phyloP scores from a whole-genome alignment of 2,888 invertebrate genomes.

The Pheosia gnoma region DNA sequence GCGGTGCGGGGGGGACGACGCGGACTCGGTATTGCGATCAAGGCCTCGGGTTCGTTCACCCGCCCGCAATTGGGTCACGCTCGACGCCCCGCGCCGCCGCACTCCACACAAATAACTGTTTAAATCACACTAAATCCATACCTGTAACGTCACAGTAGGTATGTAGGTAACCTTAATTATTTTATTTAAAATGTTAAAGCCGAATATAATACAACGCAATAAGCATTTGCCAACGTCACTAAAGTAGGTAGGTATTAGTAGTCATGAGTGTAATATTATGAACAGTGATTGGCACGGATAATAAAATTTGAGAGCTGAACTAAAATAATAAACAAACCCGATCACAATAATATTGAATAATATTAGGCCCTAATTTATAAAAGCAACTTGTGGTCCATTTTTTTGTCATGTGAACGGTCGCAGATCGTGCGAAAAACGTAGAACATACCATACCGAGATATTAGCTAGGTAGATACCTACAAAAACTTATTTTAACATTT shows the following conservation, averaged over 20 bases:
- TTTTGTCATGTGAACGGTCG: too few relatives aligned
- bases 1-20: conserved; percentile 35
- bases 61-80: conserved; percentile 77
- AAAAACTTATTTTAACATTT: too few relatives aligned
- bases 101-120: conserved; percentile 74
- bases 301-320: not conserved
- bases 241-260: not conserved
- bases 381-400: too few relatives aligned
- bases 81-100: conserved; percentile 61
- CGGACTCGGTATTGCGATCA: conserved; percentile 79
- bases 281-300: not conserved
- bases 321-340: not conserved
- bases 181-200: conserved; percentile 32
- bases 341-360: too few relatives aligned
- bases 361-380: too few relatives aligned
- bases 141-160: conserved; percentile 68
- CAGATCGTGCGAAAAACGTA: too few relatives aligned
- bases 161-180: conserved; percentile 59
- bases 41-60: conserved; percentile 83
- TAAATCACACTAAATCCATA: conserved; percentile 75
- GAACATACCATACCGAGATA: too few relatives aligned
- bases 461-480: too few relatives aligned
- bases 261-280: not conserved
- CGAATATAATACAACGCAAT: conserved; percentile 10
- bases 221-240: not conserved